phyloP scores from a whole-genome alignment of 1,140 invertebrate species.

The Papilio glaucus region DNA sequence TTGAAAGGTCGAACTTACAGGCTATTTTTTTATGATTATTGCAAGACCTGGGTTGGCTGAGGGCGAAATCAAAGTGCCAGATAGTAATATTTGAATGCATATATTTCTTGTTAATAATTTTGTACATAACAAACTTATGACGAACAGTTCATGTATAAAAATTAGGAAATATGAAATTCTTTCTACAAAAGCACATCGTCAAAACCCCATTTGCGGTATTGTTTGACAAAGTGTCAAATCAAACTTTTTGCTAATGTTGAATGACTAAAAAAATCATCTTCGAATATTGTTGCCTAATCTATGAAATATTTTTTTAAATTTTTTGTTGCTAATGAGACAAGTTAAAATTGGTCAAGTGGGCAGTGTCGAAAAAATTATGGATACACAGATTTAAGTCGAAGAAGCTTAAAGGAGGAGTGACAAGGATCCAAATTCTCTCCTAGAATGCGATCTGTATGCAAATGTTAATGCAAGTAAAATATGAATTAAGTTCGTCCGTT shows the following conservation, averaged over 20 bases:
- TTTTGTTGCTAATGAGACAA: too few species aligned
- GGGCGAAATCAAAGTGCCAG: neutral
- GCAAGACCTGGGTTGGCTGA: slow-evolving; percentile 13
- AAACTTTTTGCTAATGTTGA: slow-evolving; percentile 38
- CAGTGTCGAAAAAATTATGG: too few species aligned
- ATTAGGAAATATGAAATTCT: slow-evolving; percentile 56
- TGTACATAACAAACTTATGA: slow-evolving; percentile 22
- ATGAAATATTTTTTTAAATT: too few species aligned
- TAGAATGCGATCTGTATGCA: too few species aligned
- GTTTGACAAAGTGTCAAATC: slow-evolving; percentile 63
- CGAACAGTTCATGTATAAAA: slow-evolving; percentile 47
- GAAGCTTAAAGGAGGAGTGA: too few species aligned
- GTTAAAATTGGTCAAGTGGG: too few species aligned
- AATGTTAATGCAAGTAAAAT: too few species aligned
- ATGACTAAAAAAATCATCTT: neutral
- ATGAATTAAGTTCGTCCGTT: too few species aligned
- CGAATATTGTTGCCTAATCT: neutral
- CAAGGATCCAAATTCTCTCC: too few species aligned
- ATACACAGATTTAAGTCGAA: too few species aligned
- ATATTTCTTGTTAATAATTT: slow-evolving; percentile 33
- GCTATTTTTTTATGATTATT: slow-evolving; percentile 31
- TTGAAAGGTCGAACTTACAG: slow-evolving; percentile 24
- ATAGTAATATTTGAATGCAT: slow-evolving; percentile 16
- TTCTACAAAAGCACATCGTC: slow-evolving; percentile 67
- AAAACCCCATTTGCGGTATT: slow-evolving; percentile 71